phyloP scores from a whole-genome alignment of 2,113 vertebrate genomes.

The Herpetotheres cachinnans region DNA sequence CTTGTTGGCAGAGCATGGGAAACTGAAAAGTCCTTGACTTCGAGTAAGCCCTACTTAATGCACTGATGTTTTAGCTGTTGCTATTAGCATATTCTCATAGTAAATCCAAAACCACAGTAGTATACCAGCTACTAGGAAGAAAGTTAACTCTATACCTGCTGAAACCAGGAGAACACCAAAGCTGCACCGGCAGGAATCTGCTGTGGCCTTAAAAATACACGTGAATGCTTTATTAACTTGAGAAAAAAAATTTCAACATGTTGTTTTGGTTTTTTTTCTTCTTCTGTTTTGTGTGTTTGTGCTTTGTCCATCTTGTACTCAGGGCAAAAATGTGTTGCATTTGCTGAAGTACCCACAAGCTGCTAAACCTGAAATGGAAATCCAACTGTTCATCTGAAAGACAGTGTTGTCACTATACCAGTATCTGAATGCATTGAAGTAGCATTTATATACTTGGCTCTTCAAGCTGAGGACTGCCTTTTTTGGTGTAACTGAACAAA shows the following conservation, averaged over 20 bases:
- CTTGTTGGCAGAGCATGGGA: no score
- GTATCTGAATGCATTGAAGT: not conserved
- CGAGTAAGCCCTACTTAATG: no score
- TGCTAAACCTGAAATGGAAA: not conserved
- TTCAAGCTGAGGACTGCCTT: not conserved
- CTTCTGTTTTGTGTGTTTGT: not conserved
- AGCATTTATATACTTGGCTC: not conserved
- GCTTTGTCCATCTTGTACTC: not conserved
- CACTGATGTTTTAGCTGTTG: no score
- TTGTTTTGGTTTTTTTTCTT: not conserved
- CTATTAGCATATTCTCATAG: no score
- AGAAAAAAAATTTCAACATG: not conserved
- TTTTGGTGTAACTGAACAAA: not conserved
- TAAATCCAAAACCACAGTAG: no score
- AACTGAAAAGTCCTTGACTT: no score
- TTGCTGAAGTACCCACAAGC: not conserved
- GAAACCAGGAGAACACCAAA: not conserved
- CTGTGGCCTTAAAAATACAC: not conserved
- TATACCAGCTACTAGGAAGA: no score
- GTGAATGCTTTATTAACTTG: not conserved
- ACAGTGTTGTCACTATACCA: not conserved
- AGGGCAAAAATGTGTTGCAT: not conserved
- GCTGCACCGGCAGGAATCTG: not conserved
- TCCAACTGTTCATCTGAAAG: not conserved
- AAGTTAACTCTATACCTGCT: no score